Base-by-base conservation (phyloP, 2,888 invertebrate genomes). In the Harpalus rufipes region DNA sequence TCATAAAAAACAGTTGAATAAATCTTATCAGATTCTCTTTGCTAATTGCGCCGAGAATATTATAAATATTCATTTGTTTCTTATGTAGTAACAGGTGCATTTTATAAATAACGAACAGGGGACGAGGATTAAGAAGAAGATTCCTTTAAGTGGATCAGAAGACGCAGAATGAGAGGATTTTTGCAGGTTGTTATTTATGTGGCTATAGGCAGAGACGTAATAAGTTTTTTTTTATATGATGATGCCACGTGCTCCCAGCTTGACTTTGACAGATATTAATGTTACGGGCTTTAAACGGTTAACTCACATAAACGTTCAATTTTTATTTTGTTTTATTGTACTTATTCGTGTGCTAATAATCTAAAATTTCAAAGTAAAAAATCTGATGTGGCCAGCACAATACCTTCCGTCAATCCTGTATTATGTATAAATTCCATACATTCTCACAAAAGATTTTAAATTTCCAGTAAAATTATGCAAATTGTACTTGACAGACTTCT, bases 1-100 rank as follows among this genome's bases (percentile, higher is more conserved):
- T 51, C 82, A 56, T 72, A 83, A 59, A 83, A 72, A 68, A 82
- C 44, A 51, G 44, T 51, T 68, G 25, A 56, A 83, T 83, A 83
- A 83, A 83, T 83, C 74, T 83, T 83, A 83, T 83, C 83, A 58
- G 61, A 61, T 74, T 25, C 59, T 83, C 59, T 74, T 59, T 83
- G 61, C 83, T 83, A 83, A 83, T 83, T 83, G 83, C 83, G 41
- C 18, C 44, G 10, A 7, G 83, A 72, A 61, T 59, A 83, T 83
- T 83, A 83, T 83, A 83, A 83, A 83, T 83, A 83, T 83, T 83
- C 83, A 83, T 83, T 83, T 83, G 41, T 61, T 59, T 83, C 83
- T 74, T 68, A 58, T 39, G 32, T 32, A 32, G 32, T 32, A 83
- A 76, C 83, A 83, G 83, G 59, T 83, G 83, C 72, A 76, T 83